A percentile compares a stretch with the other conserved stretches of the same genome.
Evolutionary conservation across 2,888 invertebrate species (phyloP).

Genomic region (Lathronympha strigana): DNA sequence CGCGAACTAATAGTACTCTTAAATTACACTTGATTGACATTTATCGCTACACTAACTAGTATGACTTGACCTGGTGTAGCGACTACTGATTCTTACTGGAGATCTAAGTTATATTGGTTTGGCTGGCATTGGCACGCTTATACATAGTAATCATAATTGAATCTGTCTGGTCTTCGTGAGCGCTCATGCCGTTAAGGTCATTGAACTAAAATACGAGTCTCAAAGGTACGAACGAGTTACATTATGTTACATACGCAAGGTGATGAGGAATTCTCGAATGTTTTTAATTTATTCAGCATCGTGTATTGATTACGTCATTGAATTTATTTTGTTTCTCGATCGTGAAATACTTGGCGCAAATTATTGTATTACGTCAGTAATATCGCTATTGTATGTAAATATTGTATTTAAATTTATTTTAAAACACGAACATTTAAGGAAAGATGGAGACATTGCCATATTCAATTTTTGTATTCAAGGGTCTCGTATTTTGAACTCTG

Average conservation of each 20-base stretch:
- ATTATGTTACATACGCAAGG: neutral
- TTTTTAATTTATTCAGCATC: no score
- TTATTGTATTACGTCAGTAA: no score
- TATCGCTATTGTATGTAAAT: neutral
- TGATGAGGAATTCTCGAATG: neutral
- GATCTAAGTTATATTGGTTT: neutral
- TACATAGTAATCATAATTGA: neutral
- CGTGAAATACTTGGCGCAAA: neutral
- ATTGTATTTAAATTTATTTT: no score
- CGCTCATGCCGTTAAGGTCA: slow-evolving; percentile 28
- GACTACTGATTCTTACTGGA: neutral
- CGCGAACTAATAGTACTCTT: neutral
- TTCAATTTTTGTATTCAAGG: no score
- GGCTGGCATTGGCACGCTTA: neutral
- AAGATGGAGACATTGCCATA: no score
- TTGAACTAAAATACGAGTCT: slow-evolving; percentile 3
- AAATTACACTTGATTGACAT: no score
- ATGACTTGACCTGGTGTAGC: neutral
- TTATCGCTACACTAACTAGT: no score
- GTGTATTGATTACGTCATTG: no score
- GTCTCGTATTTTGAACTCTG: no score
- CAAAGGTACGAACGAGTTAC: slow-evolving; percentile 12
- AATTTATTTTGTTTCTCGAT: neutral
- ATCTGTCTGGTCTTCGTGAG: neutral
- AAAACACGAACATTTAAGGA: no score